Base-by-base conservation (phyloP, 2,113 vertebrate genomes). In the Taurulus bubalis region DNA sequence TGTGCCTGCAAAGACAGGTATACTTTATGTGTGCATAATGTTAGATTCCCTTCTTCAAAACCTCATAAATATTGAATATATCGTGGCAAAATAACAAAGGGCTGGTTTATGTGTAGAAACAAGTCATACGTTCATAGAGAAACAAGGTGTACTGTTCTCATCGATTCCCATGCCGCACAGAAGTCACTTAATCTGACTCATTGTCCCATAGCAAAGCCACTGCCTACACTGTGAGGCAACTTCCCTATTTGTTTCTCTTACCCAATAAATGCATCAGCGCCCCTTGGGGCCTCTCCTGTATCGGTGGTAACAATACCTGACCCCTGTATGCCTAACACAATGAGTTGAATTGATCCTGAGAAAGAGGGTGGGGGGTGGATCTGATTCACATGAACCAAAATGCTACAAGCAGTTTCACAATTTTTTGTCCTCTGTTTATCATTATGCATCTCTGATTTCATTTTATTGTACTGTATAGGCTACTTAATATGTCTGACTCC, bases 1-100 rank as follows among this genome's bases (percentile, higher is more conserved):
- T 11, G 94, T 92, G 70, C 95, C 94, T 60, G 95, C 93, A 80
- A 97, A 95, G 92, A 98, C 98, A 96, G 96, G 98, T 99, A 94
- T 30, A 15, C 38, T 9, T 72, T 26, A 18, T 5, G 28, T 64
- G 49, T 28, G 26, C 20, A 58, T 20, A 16, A 34, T 71, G 3
- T 59, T 5, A n/a, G 30, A 74, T 73, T 67, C 8, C 63, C 14
- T 0, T 15, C 16, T 26, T 59, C 10, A 22, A 53, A 68, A 36
- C 16, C n/a, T 76, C 8, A 63, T 89, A 15, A 22, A 24, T 51
- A 30, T 6, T 56, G 53, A 26, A 10, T 40, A 77, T 34, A 59
- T 11, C 38, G 2, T 34, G 11, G 7, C 6, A 22, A n/a, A 36
- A 26, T 20, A 63, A 28, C 8, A 14, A 22, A 30, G 11, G 49